Evolutionary conservation across 2,113 vertebrate genomes (phyloP), one percentile per base, ranked within the genome.

Genomic region (Catharus fuscescens): DNA sequence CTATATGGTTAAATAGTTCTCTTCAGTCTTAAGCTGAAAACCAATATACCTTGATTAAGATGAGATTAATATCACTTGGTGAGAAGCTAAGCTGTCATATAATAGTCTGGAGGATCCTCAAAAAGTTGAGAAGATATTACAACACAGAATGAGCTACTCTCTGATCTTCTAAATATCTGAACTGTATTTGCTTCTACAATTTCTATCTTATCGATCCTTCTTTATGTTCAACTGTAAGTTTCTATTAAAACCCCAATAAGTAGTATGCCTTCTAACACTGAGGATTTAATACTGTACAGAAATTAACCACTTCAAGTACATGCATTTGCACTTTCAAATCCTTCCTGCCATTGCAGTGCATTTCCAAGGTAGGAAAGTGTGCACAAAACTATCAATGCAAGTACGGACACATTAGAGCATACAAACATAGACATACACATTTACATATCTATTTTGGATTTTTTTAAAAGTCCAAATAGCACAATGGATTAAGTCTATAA

Each of bases 91-190:
- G 86, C 94, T 90, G 95, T 97, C 96, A 96, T 64, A 88, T 94
- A 96, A 97, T 94, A 96, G 94, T 74, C 84, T 94, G 91, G 53
- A 88, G 86, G 70, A 92, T 96, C 86, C 13, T 11, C 60, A 95
- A 96, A 97, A 92, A 96, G 65, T 87, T 61, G 23, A 79, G 56
- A 80, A 86, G 90, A 92, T 95, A 97, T 96, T 96, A 96, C 50
- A 88, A 93, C 60, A 84, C 93, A 97, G 80, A 77, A 47, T 97
- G 96, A 97, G 85, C 95, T 80, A 70, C 67, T 88, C 93, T 97
- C 95, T 97, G 96, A 97, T 97, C 95, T 97, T 95, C 94, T 95
- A 97, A 97, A 95, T 95, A 96, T 96, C 91, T 95, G 93, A 88
- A 73, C 95, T 93, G 53, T 92, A 96, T 96, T 94, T 96, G 71